Base-by-base conservation (phyloP, 2,888 invertebrate species). In the Saturnia pavonia region DNA sequence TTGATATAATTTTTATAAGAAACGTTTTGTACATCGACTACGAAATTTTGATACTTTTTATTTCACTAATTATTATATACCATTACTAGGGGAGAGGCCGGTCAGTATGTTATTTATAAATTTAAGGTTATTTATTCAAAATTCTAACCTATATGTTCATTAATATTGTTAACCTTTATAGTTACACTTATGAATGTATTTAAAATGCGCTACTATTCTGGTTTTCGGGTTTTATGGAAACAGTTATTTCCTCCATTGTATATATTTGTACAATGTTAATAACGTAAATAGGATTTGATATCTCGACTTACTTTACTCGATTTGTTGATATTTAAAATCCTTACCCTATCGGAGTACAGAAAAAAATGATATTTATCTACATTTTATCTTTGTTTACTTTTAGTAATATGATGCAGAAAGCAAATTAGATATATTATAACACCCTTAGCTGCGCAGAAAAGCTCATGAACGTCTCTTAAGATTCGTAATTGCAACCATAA, bases 1-100 rank as follows among this genome's bases (percentile, higher is more conserved):
- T 78, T 77, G 79, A 85, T 87, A 85, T 86, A 84, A 86, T 85
- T 87, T 88, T 88, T 88, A 88, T 87, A 86, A 87, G 86, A 80
- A 71, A 27, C 45, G 42, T 63, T 67, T 45, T 75, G 25, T 51
- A 40, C 34, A 25, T 22, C 63, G 68, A 67, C 57, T 42, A 42
- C 16, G 19, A 42, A 19, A 19, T 67, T 4, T 70, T 70, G 67
- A 67, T 70, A 67, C 42, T 70, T 57, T 34, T 51, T 1, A 42
- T 9, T 3, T 60, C 54, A 54, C 7, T 16, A 48, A 48, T 54
- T 22, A 54, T 54, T 54, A 8, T 22, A n/a, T 9, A 54, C n/a
- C 19, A 54, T 48, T n/a, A 45, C 45, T 45, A 45, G 16, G 14
- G 9, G 6, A 7, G 42, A 42, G 9, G 4, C 9, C 42, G 42